Conservation (phyloP, 1,140 invertebrate genomes). For the Drosophila seguyi region DNA sequence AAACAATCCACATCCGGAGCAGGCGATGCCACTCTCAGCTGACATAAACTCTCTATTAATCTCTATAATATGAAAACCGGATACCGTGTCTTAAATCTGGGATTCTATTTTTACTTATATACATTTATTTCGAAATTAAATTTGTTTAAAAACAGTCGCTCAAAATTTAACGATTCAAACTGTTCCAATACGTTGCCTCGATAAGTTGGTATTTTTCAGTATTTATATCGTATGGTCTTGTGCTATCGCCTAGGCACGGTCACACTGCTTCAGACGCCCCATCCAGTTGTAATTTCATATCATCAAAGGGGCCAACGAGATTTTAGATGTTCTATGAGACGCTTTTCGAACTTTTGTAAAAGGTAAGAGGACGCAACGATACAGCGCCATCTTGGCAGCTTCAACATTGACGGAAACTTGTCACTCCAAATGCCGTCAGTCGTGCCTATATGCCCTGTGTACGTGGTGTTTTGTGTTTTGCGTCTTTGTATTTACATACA, state of each 20-base stretch:
- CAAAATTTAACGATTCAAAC: not conserved
- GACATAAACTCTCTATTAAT: no score
- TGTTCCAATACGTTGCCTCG: no score
- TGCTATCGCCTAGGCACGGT: not conserved
- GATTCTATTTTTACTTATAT: not conserved
- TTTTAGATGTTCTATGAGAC: conserved; percentile 6
- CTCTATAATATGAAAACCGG: no score
- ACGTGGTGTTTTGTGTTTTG: conserved; percentile 9
- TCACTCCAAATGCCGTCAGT: not conserved
- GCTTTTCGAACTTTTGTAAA: conserved; percentile 4
- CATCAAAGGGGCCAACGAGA: conserved; percentile 9
- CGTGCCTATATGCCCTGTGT: not conserved
- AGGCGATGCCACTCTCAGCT: no score
- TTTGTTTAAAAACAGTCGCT: not conserved
- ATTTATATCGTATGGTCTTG: not conserved
- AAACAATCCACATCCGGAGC: no score
- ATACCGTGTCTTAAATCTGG: no score
- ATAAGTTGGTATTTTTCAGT: no score
- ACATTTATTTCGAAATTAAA: not conserved
- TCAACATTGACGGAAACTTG: not conserved
- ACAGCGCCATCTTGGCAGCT: conserved; percentile 1
- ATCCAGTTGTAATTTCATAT: conserved; percentile 6
- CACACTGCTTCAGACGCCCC: not conserved
- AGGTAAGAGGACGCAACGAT: not conserved
- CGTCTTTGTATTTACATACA: conserved; percentile 5